phyloP scores from a whole-genome alignment of 2,888 invertebrate genomes.

The Aphidoletes aphidimyza region DNA sequence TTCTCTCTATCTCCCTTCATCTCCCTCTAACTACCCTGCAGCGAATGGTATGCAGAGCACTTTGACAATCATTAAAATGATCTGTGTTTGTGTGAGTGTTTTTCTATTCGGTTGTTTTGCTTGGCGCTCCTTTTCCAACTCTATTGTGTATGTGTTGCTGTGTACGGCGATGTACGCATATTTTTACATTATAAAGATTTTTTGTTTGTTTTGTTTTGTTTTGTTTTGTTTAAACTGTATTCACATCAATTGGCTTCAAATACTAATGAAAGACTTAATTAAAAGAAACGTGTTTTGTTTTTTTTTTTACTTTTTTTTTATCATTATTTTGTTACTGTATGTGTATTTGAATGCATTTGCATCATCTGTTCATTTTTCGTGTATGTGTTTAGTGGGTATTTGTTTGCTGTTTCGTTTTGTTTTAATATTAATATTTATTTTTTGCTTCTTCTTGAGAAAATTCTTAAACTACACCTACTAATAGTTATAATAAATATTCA shows the following conservation, averaged over 20 bases:
- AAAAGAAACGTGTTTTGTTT: background rate
- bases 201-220: too few relatives aligned
- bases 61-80: background rate
- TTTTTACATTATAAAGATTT: too few relatives aligned
- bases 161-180: background rate
- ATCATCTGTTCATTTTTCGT: too few relatives aligned
- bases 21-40: background rate
- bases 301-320: too few relatives aligned
- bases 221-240: background rate
- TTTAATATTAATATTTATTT: background rate
- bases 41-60: background rate
- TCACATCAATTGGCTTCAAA: slow-evolving; percentile 53
- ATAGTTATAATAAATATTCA: slow-evolving; percentile 50
- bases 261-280: slow-evolving; percentile 52
- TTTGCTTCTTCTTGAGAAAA: background rate
- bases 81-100: too few relatives aligned
- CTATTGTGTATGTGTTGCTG: background rate
- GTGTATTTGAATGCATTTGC: too few relatives aligned
- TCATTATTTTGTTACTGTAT: too few relatives aligned
- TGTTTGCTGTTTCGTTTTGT: background rate
- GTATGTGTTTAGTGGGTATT: background rate
- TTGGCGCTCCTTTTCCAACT: background rate
- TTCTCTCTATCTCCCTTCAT: too few relatives aligned
- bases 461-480: slow-evolving; percentile 21
- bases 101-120: too few relatives aligned